These are phyloP conservation scores for Leptinotarsa tumamoca DNA, from an alignment of 2,888 invertebrate species.

Conservation along the genomic window DNA sequence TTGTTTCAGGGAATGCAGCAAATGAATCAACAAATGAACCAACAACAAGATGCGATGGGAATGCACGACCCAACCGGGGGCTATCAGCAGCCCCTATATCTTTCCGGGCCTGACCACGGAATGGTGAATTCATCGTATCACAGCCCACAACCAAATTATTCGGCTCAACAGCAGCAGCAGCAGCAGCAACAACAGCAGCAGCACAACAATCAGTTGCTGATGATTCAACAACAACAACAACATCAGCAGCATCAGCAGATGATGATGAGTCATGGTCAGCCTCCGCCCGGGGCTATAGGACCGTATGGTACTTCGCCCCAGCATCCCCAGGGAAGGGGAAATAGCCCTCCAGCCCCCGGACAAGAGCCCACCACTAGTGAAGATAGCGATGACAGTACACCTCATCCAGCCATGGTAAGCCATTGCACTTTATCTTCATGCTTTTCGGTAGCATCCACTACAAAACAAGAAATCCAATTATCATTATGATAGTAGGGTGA, in stretches of 20 bases:
- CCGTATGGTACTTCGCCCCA: conserved; percentile 70
- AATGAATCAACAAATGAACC: conserved; percentile 65
- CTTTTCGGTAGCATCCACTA: no score
- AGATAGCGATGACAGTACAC: conserved; percentile 87
- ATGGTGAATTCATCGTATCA: conserved; percentile 65
- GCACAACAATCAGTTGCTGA: conserved; percentile 61
- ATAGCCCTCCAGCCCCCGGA: conserved; percentile 69
- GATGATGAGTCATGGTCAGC: conserved; percentile 65
- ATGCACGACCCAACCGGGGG: conserved; percentile 67
- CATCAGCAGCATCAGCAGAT: conserved; percentile 65
- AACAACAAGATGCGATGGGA: conserved; percentile 63
- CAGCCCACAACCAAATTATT: conserved; percentile 62
- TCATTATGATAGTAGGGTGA: no score
- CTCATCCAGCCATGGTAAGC: conserved; percentile 74
- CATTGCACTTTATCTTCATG: no score
- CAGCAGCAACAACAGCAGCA: conserved; percentile 56
- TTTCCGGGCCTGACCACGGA: conserved; percentile 67
- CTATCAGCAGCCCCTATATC: conserved; percentile 80
- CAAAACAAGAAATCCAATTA: no score
- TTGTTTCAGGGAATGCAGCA: conserved; percentile 58
- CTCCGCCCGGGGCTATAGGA: conserved; percentile 65
- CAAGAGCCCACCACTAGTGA: conserved; percentile 83
- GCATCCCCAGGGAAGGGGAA: conserved; percentile 72
- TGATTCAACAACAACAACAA: conserved; percentile 63
- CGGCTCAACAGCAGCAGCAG: conserved; percentile 51